These are phyloP conservation scores for Lucilia sericata DNA, from an alignment of 1,140 invertebrate species.

Conservation along the genomic window DNA sequence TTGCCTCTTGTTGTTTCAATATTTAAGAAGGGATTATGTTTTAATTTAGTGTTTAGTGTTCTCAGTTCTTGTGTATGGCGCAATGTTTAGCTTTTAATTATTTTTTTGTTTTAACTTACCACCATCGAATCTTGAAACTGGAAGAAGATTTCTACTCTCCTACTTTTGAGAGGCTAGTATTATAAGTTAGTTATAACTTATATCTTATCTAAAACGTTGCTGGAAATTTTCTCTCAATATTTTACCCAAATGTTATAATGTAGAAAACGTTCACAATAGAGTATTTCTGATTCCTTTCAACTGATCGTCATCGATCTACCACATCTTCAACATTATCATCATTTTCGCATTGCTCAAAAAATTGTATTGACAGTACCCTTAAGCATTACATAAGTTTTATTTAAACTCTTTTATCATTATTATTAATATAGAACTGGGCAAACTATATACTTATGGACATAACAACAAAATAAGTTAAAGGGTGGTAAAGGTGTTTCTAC, in stretches of 20 bases:
- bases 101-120: neutral
- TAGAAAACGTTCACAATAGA: no score
- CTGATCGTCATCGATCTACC: no score
- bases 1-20: neutral
- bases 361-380: conserved; percentile 30
- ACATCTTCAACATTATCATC: no score
- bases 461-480: neutral
- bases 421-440: conserved; percentile 16
- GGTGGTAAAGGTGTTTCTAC: conserved; percentile 36
- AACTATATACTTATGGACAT: neutral
- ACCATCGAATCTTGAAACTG: neutral
- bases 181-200: no score
- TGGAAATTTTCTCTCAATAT: no score
- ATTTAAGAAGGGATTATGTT: conserved; percentile 22
- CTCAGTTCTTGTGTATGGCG: neutral
- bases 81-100: conserved; percentile 16
- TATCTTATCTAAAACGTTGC: no score
- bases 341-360: neutral
- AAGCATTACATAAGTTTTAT: conserved; percentile 36
- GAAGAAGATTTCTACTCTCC: no score
- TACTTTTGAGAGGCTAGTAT: no score
- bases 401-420: conserved; percentile 40
- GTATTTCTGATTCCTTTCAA: no score
- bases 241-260: no score
- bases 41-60: conserved; percentile 23